Evolutionary conservation across 2,797 vertebrate genomes (phyloP).

Genomic region (Aphelocoma californica): DNA sequence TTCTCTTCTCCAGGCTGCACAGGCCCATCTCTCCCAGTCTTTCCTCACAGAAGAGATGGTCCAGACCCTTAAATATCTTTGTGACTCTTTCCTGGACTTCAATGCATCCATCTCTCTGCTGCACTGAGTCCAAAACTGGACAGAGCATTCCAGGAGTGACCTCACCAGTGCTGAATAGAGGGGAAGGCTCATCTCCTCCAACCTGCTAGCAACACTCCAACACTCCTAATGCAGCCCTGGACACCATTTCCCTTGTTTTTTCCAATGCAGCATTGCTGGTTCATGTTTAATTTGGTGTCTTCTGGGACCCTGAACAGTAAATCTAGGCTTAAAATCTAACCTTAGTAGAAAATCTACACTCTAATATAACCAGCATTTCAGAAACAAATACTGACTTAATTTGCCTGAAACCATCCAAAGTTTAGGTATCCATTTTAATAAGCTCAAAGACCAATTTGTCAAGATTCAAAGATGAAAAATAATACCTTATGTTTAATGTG

Average conservation of each 20-base stretch:
- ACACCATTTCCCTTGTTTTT: not conserved
- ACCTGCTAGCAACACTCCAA: not conserved
- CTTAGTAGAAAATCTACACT: not conserved
- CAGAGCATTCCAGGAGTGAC: not conserved
- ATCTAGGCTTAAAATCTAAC: not conserved
- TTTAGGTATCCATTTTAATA: conserved; percentile 1
- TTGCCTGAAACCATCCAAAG: not conserved
- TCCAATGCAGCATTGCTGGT: not conserved
- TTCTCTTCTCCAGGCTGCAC: not conserved
- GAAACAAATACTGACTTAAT: not conserved
- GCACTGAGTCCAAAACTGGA: not conserved
- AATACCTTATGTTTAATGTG: not conserved
- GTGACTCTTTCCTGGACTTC: not conserved
- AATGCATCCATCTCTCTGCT: not conserved
- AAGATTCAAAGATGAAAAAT: conserved; percentile 18
- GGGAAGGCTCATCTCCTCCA: not conserved
- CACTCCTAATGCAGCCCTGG: not conserved
- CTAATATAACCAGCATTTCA: not conserved
- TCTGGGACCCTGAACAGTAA: not conserved
- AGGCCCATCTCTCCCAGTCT: not conserved
- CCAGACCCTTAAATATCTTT: not conserved
- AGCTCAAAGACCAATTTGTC: not conserved
- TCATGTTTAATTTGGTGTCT: not conserved
- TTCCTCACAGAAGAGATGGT: not conserved
- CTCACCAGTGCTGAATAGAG: not conserved